Base-by-base conservation (phyloP, 2,113 vertebrate genomes). In the Setophaga coronata region DNA sequence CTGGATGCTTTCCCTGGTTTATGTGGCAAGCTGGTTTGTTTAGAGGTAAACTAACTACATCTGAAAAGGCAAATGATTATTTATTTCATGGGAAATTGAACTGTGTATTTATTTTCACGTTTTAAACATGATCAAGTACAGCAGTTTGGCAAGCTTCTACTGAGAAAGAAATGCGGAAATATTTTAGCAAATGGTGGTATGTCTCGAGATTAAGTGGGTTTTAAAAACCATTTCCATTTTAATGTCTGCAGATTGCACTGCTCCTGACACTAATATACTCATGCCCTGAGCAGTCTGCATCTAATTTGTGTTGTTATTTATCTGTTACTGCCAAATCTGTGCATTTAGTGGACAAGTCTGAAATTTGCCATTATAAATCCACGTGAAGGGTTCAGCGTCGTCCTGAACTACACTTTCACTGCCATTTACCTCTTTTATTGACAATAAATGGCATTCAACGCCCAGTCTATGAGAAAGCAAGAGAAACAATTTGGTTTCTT, bases 81-180 rank as follows among this genome's bases (percentile, higher is more conserved):
- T 93, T 96, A 93, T 97, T 96, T 95, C 76, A 96, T 93, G 89
- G 91, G 91, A 97, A 98, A 96, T 45, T 89, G 80, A 97, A 93
- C 87, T 62, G 72, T 6, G 24, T 89, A 95, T 94, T 97, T 94
- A 97, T 94, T 96, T 97, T 95, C 64, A 94, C 48, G 36, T 93
- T 97, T 97, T 94, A 94, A 96, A 96, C 62, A 91, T 60, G 76
- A 97, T 90, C 64, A 67, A 93, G 45, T 89, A 87, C 53, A 95
- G 95, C 81, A 96, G 82, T 96, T 97, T 97, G 96, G 91, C 95
- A 97, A 95, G 91, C 70, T 50, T 95, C 89, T 96, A 16, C 38
- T 57, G 50, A 87, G 85, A 76, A 91, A 91, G 82, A 97, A 92
- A 97, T 53, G 93, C 14, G 92, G 95, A 94, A 95, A 80, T 92